Base-by-base conservation (phyloP, 2,113 vertebrate species). In the Albula glossodonta region DNA sequence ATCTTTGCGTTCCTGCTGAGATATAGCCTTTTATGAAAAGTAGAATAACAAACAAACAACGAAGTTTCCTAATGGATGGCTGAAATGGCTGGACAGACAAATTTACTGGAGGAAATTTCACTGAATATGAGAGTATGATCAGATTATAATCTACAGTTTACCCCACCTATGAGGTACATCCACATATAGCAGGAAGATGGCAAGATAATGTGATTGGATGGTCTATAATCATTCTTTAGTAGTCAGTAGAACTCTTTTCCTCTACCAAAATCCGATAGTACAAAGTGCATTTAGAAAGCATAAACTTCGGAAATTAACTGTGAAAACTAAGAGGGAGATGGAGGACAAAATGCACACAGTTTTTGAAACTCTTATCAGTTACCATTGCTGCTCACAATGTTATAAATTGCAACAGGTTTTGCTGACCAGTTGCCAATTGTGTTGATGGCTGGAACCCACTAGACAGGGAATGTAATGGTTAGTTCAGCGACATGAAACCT, bases 331-430 rank as follows among this genome's bases (percentile, higher is more conserved):
- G 66, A 31, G 66, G 25, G 25, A 25, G 66, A 22, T n/a, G 25
- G 66, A 31, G 22, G 8, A 31, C 12, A 74, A 22, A 8, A 25
- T 22, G 5, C n/a, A n/a, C 70, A 74, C 70, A 74, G n/a, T 22
- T 25, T 74, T 25, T 10, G 12, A 74, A 31, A 22, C 6, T 49
- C 49, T 85, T 85, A 60, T 79, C 84, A 57, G 51, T 57, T 79
- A 79, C 52, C 52, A 79, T 85, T 85, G 77, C 53, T n/a, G 11
- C 19, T 79, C 19, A 12, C 25, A 31, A 56, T 15, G 77, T 31
- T n/a, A 80, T 85, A 85, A 60, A 85, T 84, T 79, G 48, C 52
- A 48, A 53, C 74, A 25, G 70, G 70, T 25, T 31, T 19, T 3
- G 17, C 22, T 22, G 63, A 70, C 17, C 6, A 22, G 10, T 74